A percentile compares a stretch with the other conserved stretches of the same genome.
Conservation (phyloP, 2,113 vertebrate species). For the Cyprinodon variegatus region DNA sequence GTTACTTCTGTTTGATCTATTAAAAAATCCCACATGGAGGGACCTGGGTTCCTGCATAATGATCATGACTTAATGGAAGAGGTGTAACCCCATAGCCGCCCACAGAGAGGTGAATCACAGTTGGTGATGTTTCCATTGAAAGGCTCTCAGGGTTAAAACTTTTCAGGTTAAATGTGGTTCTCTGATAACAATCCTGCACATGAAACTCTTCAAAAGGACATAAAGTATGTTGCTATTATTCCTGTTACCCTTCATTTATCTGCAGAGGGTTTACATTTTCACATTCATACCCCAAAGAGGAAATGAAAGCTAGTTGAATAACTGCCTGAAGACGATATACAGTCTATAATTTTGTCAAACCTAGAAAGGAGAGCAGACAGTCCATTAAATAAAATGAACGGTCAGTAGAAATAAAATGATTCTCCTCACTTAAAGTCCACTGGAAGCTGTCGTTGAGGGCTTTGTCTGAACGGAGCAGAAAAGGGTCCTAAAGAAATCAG, state of each 20-base stretch:
- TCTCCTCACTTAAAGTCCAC: background rate
- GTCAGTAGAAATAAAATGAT: constrained; percentile 9
- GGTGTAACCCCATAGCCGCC: constrained; percentile 10
- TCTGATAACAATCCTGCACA: background rate
- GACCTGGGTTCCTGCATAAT: constrained; percentile 30
- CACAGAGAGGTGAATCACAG: constrained; percentile 60
- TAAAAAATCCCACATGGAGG: background rate
- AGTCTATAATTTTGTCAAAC: background rate
- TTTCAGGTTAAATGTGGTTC: background rate
- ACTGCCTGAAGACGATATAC: background rate
- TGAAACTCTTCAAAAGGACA: background rate
- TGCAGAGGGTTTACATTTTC: background rate
- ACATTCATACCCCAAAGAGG: background rate
- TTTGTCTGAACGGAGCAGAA: constrained; percentile 15
- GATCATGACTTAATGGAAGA: constrained; percentile 30
- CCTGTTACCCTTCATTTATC: no score
- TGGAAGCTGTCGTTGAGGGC: background rate
- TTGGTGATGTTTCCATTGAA: constrained; percentile 24
- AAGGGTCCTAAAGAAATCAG: constrained; percentile 2
- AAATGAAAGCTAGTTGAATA: background rate
- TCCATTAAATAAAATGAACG: constrained; percentile 1
- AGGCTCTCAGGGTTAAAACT: background rate
- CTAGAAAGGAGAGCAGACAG: background rate
- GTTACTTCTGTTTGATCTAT: no score
- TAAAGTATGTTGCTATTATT: no score